Evolutionary conservation across 92 coral and sea anemone genomes (phyloP).

Genomic region (Muricea muricata): DNA sequence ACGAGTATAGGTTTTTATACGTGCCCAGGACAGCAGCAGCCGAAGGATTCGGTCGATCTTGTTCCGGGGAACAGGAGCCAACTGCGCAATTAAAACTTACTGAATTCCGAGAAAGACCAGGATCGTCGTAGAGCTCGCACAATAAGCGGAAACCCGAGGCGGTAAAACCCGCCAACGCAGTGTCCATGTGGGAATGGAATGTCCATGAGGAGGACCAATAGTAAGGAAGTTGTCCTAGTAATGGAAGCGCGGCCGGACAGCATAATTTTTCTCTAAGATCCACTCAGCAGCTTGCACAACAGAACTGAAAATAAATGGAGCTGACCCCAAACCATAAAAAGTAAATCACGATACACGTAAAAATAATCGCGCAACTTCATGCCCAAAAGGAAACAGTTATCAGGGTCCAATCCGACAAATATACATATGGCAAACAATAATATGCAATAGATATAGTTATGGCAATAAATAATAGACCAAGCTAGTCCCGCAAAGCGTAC

Average conservation of each 20-base stretch:
- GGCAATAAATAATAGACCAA: too few relatives aligned
- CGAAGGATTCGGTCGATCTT: background rate
- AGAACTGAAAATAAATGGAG: slow-evolving; percentile 62
- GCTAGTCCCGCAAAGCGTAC: too few relatives aligned
- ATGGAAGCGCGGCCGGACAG: slow-evolving; percentile 34
- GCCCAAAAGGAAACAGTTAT: too few relatives aligned
- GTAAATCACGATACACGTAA: slow-evolving; percentile 50
- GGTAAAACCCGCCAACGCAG: background rate
- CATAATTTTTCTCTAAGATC: slow-evolving; percentile 51
- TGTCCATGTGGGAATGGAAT: background rate
- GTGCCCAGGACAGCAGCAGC: background rate
- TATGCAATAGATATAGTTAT: too few relatives aligned
- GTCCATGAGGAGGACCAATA: slow-evolving; percentile 4
- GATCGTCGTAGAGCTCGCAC: too few relatives aligned
- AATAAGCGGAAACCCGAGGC: too few relatives aligned
- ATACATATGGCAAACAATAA: too few relatives aligned
- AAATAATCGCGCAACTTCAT: slow-evolving; percentile 58
- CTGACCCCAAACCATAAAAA: slow-evolving; percentile 5
- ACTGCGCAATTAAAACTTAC: background rate
- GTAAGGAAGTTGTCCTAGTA: slow-evolving; percentile 57
- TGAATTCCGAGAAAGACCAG: too few relatives aligned
- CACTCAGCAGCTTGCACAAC: slow-evolving; percentile 55
- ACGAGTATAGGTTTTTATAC: background rate
- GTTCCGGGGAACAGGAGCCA: background rate
- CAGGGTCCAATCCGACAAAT: too few relatives aligned